Conservation (phyloP, 2,113 vertebrate genomes). For the Paramormyrops kingsleyae region DNA sequence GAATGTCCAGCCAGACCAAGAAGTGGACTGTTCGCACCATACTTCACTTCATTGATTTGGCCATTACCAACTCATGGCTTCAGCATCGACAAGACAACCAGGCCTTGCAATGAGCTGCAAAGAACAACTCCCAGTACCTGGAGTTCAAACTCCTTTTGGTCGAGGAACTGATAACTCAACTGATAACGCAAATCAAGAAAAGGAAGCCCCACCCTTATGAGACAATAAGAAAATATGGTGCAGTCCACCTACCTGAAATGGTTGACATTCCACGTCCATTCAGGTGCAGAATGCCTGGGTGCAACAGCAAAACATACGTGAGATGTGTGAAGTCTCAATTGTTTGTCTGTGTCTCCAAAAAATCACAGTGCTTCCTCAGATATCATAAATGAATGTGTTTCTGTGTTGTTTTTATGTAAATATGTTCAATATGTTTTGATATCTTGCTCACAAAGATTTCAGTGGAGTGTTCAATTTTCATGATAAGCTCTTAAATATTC, state of each 20-base stretch:
- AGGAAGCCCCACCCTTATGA: neutral
- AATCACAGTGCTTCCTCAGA: conserved; percentile 1
- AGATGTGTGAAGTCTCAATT: neutral
- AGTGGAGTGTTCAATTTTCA: neutral
- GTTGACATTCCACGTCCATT: neutral
- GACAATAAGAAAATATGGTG: neutral
- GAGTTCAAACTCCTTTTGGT: neutral
- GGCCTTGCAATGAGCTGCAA: neutral
- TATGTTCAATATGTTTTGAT: neutral
- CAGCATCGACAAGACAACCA: neutral
- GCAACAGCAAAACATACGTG: conserved; percentile 9
- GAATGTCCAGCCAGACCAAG: neutral
- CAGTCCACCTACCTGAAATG: conserved; percentile 5
- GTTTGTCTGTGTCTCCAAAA: conserved; percentile 1
- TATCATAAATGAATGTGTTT: neutral
- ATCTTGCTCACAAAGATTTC: neutral
- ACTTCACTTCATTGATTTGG: conserved; percentile 9
- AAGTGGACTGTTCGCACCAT: conserved; percentile 11
- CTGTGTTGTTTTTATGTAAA: neutral
- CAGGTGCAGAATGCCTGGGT: conserved; percentile 3
- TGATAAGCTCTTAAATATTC: neutral
- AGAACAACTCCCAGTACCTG: neutral
- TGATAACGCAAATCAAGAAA: neutral
- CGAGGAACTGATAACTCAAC: neutral
- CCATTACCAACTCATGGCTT: conserved; percentile 11